These are phyloP conservation scores for Embiotoca jacksoni DNA, from an alignment of 2,113 vertebrate genomes.

Conservation along the genomic window DNA sequence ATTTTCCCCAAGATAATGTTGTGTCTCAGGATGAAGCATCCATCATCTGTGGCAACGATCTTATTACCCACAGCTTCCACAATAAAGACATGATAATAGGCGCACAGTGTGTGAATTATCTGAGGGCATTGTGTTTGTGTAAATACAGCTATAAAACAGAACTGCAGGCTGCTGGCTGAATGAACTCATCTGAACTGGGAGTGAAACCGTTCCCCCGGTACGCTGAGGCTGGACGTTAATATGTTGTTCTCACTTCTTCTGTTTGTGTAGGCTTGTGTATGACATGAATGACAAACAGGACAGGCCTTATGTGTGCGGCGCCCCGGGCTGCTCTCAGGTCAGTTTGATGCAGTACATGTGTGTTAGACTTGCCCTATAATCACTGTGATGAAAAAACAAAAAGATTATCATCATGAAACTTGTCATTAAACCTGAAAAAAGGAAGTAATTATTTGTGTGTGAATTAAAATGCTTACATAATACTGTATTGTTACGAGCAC, in stretches of 20 bases:
- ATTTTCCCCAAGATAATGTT: conserved; percentile 56
- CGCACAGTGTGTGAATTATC: conserved; percentile 31
- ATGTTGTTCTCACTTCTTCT: conserved; percentile 46
- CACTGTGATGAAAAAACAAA: background rate
- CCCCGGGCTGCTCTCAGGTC: conserved; percentile 98
- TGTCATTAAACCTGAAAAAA: too few species aligned
- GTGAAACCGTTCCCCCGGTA: background rate
- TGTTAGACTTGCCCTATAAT: background rate
- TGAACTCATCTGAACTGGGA: conserved; percentile 16
- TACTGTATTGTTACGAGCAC: too few species aligned
- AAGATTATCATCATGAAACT: background rate
- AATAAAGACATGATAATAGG: conserved; percentile 41
- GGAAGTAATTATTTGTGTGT: too few species aligned
- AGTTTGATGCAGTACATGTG: conserved; percentile 70
- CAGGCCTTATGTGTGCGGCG: conserved; percentile 94
- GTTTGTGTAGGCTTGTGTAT: conserved; percentile 88
- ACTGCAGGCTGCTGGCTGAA: conserved; percentile 5
- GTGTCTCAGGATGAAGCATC: conserved; percentile 46
- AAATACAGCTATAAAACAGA: conserved; percentile 27
- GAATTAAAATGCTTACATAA: background rate
- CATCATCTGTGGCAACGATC: conserved; percentile 53
- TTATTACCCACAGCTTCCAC: conserved; percentile 34
- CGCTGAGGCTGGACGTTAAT: conserved; percentile 23
- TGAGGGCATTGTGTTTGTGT: conserved; percentile 2
- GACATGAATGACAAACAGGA: conserved; percentile 99